Percentiles rank a stretch among this genome's conserved stretches.
Evolutionary conservation across 2,797 vertebrate genomes (phyloP).

Genomic region (Pangasius macronema): DNA sequence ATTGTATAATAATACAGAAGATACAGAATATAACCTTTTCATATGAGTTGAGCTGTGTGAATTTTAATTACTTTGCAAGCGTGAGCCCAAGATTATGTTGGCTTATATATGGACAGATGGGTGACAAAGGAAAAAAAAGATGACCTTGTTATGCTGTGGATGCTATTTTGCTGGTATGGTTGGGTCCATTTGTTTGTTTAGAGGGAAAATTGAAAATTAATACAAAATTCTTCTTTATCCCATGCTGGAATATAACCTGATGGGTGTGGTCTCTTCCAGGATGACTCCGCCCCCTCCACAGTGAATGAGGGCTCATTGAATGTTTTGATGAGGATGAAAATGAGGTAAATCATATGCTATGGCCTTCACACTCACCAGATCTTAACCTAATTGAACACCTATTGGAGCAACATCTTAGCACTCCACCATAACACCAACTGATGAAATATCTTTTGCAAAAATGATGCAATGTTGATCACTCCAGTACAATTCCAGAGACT

Average conservation of each 20-base stretch:
- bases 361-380: background rate
- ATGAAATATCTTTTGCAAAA: background rate
- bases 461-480: background rate
- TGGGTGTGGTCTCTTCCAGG: background rate
- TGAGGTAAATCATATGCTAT: background rate
- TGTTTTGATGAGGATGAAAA: background rate
- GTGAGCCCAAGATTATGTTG: background rate
- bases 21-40: conserved; percentile 25
- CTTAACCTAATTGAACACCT: background rate
- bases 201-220: background rate
- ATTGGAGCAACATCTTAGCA: background rate
- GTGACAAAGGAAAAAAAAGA: conserved; percentile 12
- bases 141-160: background rate
- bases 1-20: conserved; percentile 7
- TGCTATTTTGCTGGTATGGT: background rate
- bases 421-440: background rate
- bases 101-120: background rate
- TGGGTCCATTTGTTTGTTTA: background rate
- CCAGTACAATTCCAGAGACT: background rate
- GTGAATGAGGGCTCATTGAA: background rate
- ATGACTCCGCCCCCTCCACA: background rate
- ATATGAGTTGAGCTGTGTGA: conserved; percentile 14
- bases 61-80: background rate
- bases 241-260: background rate
- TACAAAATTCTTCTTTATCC: background rate